Evolutionary conservation across 2,888 invertebrate genomes (phyloP).

Genomic region (Drosophila austrosaltans): DNA sequence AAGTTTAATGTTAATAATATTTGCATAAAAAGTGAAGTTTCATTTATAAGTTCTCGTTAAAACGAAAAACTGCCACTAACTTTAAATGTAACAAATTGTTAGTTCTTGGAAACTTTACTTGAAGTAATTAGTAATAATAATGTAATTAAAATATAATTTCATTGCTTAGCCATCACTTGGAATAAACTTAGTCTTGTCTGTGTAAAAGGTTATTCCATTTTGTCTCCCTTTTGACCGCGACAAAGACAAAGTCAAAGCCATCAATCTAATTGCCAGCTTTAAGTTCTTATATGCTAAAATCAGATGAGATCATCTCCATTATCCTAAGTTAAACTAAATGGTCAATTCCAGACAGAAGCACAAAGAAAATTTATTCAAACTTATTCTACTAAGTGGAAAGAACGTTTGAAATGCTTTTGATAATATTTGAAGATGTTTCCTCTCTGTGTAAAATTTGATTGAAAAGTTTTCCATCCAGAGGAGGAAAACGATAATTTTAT

Average conservation of each 20-base stretch:
- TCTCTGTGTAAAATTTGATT: conserved; percentile 3
- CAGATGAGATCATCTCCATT: conserved; percentile 8
- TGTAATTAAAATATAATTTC: background rate
- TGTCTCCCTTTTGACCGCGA: conserved; percentile 14
- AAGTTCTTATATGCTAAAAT: conserved; percentile 12
- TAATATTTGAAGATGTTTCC: background rate
- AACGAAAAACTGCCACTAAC: no score
- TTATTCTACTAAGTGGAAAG: background rate
- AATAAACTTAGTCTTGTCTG: background rate
- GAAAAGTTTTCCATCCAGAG: background rate
- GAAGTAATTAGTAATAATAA: background rate
- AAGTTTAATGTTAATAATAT: no score
- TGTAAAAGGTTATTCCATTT: conserved; percentile 16
- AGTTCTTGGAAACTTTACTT: no score
- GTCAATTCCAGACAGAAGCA: background rate
- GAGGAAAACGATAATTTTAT: conserved; percentile 3
- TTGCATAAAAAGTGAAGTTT: no score
- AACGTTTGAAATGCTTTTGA: background rate
- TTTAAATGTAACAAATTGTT: no score
- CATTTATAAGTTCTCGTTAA: no score
- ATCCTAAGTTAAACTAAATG: conserved; percentile 11
- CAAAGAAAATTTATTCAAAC: background rate
- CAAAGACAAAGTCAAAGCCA: conserved; percentile 35
- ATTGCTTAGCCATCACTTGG: background rate
- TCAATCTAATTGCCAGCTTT: conserved; percentile 37